A percentile compares a stretch with the other conserved stretches of the same genome.
phyloP scores from a whole-genome alignment of 30 jellyfish, hydroid and myxozoan genomes.

The Turritopsis rubra region DNA sequence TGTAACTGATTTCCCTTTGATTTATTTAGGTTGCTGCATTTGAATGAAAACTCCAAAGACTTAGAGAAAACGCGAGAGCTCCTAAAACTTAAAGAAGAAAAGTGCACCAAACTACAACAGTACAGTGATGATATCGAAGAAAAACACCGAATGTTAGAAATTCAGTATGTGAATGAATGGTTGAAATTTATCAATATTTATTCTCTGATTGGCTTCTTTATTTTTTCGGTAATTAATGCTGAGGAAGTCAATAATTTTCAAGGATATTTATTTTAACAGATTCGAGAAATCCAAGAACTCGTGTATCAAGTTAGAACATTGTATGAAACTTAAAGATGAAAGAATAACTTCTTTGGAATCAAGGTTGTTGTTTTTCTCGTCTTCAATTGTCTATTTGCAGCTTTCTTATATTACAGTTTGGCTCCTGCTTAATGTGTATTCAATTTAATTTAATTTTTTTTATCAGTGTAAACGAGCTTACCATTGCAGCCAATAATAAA shows the following conservation, averaged over 20 bases:
- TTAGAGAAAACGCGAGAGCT: constrained; percentile 10
- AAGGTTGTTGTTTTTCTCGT: constrained; percentile 37
- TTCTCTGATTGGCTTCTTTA: neutral
- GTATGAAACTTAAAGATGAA: constrained; percentile 75
- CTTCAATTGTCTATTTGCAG: neutral
- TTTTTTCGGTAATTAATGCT: neutral
- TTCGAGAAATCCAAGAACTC: constrained; percentile 59
- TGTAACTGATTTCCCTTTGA: neutral
- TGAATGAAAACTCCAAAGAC: constrained; percentile 25
- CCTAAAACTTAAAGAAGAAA: constrained; percentile 18
- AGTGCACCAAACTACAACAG: constrained; percentile 3
- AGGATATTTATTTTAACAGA: constrained; percentile 50
- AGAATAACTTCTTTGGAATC: constrained; percentile 72
- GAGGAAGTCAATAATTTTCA: no score
- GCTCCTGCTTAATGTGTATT: neutral
- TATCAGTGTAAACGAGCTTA: constrained; percentile 21
- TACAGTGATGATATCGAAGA: constrained; percentile 12
- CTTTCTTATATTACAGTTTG: neutral
- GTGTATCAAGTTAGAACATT: constrained; percentile 71
- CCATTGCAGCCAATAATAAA: constrained; percentile 19
- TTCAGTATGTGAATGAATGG: constrained; percentile 6
- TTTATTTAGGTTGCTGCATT: neutral
- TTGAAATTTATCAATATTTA: neutral
- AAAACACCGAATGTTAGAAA: constrained; percentile 13
- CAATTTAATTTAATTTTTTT: neutral